Evolutionary conservation across 1,140 invertebrate genomes (phyloP).

Genomic region (Lerema accius): DNA sequence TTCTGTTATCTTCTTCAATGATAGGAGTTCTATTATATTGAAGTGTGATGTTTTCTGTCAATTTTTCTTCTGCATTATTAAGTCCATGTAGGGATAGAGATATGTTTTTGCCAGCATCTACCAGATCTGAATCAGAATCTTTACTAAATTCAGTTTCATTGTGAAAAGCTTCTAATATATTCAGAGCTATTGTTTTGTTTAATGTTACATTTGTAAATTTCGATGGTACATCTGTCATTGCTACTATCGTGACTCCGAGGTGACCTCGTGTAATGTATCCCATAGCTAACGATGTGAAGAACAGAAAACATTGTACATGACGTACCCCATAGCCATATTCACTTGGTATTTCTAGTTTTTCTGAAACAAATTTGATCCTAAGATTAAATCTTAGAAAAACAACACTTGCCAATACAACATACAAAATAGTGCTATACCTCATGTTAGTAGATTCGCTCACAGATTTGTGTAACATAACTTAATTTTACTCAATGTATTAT

Average conservation of each 20-base stretch:
- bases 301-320: conserved; percentile 85
- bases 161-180: not conserved
- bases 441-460: too few relatives aligned
- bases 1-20: not conserved
- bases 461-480: too few relatives aligned
- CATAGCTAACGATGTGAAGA: conserved; percentile 84
- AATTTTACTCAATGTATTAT: too few relatives aligned
- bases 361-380: conserved; percentile 16
- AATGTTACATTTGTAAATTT: not conserved
- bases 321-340: conserved; percentile 82
- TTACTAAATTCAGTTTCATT: not conserved
- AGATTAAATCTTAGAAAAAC: too few relatives aligned
- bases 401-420: too few relatives aligned
- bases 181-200: conserved; percentile 22
- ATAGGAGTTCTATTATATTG: not conserved
- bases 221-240: conserved; percentile 83
- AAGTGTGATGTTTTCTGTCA: not conserved
- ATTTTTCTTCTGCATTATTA: not conserved
- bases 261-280: conserved; percentile 86
- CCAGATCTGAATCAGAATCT: conserved; percentile 29
- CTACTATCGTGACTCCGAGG: conserved; percentile 87
- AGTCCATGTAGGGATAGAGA: not conserved
- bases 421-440: too few relatives aligned
- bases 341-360: conserved; percentile 21
- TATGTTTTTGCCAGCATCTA: not conserved